These are phyloP conservation scores for Drosophila meridionalis DNA, from an alignment of 2,888 invertebrate species.

Conservation along the genomic window DNA sequence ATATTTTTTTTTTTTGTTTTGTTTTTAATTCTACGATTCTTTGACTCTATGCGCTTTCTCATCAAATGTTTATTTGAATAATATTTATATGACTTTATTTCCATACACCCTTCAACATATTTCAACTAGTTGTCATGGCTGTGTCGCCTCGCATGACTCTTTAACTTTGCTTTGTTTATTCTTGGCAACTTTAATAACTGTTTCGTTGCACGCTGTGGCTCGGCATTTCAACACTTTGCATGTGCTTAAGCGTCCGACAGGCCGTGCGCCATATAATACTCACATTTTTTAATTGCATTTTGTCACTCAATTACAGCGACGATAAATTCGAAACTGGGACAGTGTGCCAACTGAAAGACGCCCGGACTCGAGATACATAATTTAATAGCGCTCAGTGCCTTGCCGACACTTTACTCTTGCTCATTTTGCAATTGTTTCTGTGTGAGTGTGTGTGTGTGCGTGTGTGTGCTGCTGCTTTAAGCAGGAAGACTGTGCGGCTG, in stretches of 20 bases:
- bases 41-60: neutral
- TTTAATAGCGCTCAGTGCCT: slow-evolving; percentile 35
- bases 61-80: neutral
- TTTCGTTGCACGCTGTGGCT: neutral
- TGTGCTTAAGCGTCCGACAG: neutral
- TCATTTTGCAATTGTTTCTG: slow-evolving; percentile 18
- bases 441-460: slow-evolving; percentile 15
- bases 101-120: neutral
- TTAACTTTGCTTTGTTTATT: slow-evolving; percentile 2
- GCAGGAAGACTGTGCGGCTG: slow-evolving; percentile 70
- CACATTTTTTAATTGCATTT: slow-evolving; percentile 72
- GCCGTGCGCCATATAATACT: slow-evolving; percentile 26
- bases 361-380: slow-evolving; percentile 39
- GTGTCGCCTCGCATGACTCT: neutral
- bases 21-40: too few relatives aligned
- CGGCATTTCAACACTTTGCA: slow-evolving; percentile 40
- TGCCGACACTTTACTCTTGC: slow-evolving; percentile 14
- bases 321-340: slow-evolving; percentile 71
- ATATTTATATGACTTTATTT: neutral
- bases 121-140: neutral
- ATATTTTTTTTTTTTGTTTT: too few relatives aligned
- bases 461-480: slow-evolving; percentile 39
- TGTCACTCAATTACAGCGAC: slow-evolving; percentile 74
- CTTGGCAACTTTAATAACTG: neutral
- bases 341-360: slow-evolving; percentile 70